Base-by-base conservation (phyloP, 2,888 invertebrate genomes). In the Plebejus argus region DNA sequence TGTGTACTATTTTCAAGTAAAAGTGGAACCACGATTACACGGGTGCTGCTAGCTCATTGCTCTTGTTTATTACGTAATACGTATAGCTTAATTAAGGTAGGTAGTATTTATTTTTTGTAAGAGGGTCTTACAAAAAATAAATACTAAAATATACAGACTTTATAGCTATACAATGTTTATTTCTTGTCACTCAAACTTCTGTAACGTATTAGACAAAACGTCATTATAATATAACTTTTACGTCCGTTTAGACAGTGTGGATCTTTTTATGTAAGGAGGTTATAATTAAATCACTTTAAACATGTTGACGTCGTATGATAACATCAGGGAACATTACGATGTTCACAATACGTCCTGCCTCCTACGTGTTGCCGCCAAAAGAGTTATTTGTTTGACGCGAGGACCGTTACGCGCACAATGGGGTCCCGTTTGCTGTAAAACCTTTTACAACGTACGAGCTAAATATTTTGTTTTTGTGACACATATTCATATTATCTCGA, bases 371-470 rank as follows among this genome's bases (percentile, higher is more conserved):
- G 83, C 85, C 85, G 86, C 86, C 87, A 86, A 89, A 85, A 87
- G 88, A 84, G 84, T 87, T 90, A 90, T 91, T 91, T 91, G 91
- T 89, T 89, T 90, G 88, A 87, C 85, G 84, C 84, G 83, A 89
- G 90, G 89, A 91, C 93, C 91, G 93, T 93, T 93, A 91, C 87
- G 84, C 84, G 86, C 82, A 90, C 89, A 87, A 85, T 83, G 83
- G 81, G 84, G 83, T 82, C 84, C 84, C 80, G 81, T 83, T 83
- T 61, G 23, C 20, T 20, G 20, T 12, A 4, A 61, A 61, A 12
- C 61, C 10, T 61, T 61, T 23, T 61, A 23, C 20, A 23, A 23
- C 61, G 61, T 23, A 23, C 23, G 61, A 61, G 10, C 23, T 61
- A 61, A 61, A 61, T 61, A 61, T 61, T 61, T 61, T 23, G 58